These are phyloP conservation scores for Porites rus DNA, from an alignment of 92 coral and sea anemone genomes.

Conservation along the genomic window DNA sequence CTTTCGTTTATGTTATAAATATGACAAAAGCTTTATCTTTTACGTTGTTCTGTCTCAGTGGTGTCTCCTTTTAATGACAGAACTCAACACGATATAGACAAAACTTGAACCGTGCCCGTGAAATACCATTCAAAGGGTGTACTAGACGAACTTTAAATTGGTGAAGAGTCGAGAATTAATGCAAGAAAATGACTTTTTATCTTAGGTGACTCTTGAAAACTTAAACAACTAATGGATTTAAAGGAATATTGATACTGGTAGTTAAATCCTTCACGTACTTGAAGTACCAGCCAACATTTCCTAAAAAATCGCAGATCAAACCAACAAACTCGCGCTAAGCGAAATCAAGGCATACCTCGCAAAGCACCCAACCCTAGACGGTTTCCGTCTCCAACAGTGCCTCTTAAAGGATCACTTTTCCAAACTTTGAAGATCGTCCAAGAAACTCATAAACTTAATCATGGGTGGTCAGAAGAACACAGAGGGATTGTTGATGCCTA, in stretches of 20 bases:
- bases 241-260: background rate
- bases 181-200: background rate
- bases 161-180: conserved; percentile 4
- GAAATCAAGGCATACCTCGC: conserved; percentile 20
- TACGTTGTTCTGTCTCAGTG: background rate
- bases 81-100: conserved; percentile 9
- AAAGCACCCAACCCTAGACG: background rate
- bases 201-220: no score
- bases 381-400: background rate
- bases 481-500: background rate
- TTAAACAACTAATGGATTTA: background rate
- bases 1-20: background rate
- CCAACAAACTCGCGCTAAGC: background rate
- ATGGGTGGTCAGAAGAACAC: conserved; percentile 48
- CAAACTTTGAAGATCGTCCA: background rate
- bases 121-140: background rate
- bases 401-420: conserved; percentile 29
- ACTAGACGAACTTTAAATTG: conserved; percentile 2
- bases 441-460: conserved; percentile 27
- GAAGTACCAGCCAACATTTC: conserved; percentile 21
- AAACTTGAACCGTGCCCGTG: conserved; percentile 10
- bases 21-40: background rate
- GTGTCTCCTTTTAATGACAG: conserved; percentile 5
- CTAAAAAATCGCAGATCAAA: no score
- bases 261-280: background rate